Conservation (phyloP, 2,113 vertebrate species). For the Sturnira hondurensis region DNA sequence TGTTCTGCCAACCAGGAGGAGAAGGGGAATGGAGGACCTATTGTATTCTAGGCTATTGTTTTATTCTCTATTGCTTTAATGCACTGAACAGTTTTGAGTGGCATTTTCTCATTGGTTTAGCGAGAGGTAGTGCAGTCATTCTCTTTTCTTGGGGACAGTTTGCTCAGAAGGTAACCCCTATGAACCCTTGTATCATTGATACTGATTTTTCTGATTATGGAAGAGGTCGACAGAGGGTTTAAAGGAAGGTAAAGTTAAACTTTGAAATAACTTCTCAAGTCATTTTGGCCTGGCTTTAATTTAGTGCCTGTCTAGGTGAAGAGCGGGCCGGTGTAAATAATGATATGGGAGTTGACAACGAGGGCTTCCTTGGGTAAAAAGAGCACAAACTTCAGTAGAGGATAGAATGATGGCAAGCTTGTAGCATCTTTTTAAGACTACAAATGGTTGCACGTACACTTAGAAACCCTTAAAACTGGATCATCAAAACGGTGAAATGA, state of each 20-base stretch:
- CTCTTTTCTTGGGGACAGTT: not conserved
- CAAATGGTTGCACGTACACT: not conserved
- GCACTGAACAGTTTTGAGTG: not conserved
- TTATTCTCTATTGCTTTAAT: not conserved
- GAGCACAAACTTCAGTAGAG: not conserved
- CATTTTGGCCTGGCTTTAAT: not conserved
- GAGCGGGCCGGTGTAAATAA: not conserved
- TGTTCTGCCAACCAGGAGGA: not conserved
- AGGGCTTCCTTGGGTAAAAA: not conserved
- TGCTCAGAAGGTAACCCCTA: not conserved
- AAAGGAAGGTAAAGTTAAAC: not conserved
- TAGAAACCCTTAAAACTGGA: not conserved
- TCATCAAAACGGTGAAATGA: not conserved
- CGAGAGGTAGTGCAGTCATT: not conserved
- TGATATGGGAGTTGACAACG: not conserved
- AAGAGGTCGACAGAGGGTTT: not conserved
- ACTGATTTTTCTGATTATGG: not conserved
- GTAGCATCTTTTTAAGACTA: not conserved
- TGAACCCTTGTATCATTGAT: not conserved
- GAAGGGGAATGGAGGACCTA: not conserved
- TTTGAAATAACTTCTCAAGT: not conserved
- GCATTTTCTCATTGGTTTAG: not conserved
- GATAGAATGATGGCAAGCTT: not conserved
- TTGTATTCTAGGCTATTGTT: not conserved
- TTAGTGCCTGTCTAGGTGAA: not conserved